Percentiles rank a stretch among this genome's conserved stretches.
phyloP scores from a whole-genome alignment of 2,113 vertebrate genomes.

The Probosciger aterrimus region DNA sequence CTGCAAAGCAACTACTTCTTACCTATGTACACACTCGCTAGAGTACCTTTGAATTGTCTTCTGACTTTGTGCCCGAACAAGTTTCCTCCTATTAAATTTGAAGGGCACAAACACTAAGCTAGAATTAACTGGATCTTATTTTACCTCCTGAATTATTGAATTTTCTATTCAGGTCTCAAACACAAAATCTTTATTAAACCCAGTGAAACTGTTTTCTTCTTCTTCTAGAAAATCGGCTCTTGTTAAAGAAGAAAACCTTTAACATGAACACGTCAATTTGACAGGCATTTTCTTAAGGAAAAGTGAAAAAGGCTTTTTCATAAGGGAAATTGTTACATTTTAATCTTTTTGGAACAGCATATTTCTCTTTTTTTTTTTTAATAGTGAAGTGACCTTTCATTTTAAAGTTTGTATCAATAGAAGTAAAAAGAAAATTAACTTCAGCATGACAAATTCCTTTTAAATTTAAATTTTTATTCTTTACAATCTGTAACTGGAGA shows the following conservation, averaged over 20 bases:
- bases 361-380: background rate
- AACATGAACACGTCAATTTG: background rate
- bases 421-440: background rate
- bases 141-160: slow-evolving; percentile 15
- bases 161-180: slow-evolving; percentile 4
- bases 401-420: background rate
- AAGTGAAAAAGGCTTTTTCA: background rate
- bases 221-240: background rate
- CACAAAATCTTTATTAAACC: background rate
- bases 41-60: background rate
- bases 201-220: background rate
- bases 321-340: background rate
- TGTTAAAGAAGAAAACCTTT: background rate
- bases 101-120: background rate
- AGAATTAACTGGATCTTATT: slow-evolving; percentile 5
- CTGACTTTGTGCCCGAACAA: background rate
- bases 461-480: background rate
- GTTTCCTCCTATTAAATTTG: background rate
- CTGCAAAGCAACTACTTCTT: background rate
- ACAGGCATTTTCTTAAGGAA: background rate
- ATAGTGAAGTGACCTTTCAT: background rate
- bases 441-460: background rate
- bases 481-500: background rate
- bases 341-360: background rate
- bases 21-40: background rate